These are phyloP conservation scores for Platycnemis pennipes DNA, from an alignment of 2,888 invertebrate genomes.

Conservation along the genomic window DNA sequence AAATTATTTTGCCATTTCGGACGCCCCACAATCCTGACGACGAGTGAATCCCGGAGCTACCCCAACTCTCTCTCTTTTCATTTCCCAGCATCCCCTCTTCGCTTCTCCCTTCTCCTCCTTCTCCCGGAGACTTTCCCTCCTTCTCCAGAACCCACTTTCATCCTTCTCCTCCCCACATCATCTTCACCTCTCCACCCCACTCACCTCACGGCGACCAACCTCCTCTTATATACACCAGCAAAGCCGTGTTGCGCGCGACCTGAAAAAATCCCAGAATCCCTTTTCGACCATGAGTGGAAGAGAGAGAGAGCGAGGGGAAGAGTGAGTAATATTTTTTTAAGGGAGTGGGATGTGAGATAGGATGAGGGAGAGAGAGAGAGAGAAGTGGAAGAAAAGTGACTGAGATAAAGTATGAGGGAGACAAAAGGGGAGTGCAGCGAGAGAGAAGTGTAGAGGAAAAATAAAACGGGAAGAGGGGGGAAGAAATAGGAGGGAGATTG, in stretches of 20 bases:
- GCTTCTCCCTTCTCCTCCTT: background rate
- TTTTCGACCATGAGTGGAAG: background rate
- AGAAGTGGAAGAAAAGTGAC: too few species aligned
- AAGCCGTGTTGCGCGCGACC: slow-evolving; percentile 32
- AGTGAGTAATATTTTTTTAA: too few species aligned
- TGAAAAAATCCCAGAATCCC: slow-evolving; percentile 18
- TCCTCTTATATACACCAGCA: background rate
- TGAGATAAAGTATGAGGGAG: background rate
- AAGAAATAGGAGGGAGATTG: too few species aligned
- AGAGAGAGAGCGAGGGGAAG: background rate
- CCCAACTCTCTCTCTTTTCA: background rate
- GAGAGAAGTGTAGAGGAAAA: too few species aligned
- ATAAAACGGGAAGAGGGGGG: too few species aligned
- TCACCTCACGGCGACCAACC: background rate
- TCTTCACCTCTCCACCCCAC: background rate
- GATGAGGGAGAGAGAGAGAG: background rate
- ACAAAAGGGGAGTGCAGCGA: too few species aligned
- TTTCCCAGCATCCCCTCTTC: background rate
- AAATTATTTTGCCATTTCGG: background rate
- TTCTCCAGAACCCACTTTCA: too few species aligned
- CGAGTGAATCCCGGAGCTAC: background rate
- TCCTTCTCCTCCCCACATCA: background rate
- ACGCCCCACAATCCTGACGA: background rate
- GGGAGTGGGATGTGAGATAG: too few species aligned
- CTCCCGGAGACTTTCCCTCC: background rate